Percentiles rank a stretch among this genome's conserved stretches.
These are phyloP conservation scores for Drosophila sturtevanti DNA, from an alignment of 1,140 invertebrate genomes.

Conservation along the genomic window DNA sequence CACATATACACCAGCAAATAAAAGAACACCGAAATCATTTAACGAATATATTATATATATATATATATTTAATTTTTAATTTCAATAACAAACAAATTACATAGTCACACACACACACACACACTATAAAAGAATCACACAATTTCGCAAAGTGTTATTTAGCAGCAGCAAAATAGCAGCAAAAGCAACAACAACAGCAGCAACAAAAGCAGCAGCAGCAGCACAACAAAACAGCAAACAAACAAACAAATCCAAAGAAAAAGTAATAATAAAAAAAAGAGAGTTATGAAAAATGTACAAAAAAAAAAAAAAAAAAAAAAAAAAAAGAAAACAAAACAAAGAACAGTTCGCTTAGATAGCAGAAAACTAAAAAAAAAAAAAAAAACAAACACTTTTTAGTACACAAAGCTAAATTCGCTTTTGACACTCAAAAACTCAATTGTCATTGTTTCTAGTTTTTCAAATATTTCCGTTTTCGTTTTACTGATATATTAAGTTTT, in stretches of 20 bases:
- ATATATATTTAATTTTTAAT: constrained; percentile 47
- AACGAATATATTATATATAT: constrained; percentile 46
- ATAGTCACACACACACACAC: background rate
- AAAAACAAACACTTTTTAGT: background rate
- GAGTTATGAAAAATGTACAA: constrained; percentile 57
- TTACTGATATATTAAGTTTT: constrained; percentile 19
- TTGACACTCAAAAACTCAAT: background rate
- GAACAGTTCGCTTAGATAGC: constrained; percentile 35
- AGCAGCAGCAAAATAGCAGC: constrained; percentile 58
- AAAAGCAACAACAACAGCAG: constrained; percentile 34
- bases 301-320: constrained; percentile 48
- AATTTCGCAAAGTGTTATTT: constrained; percentile 37
- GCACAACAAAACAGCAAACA: constrained; percentile 24
- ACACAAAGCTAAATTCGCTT: constrained; percentile 8
- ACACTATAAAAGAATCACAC: constrained; percentile 32
- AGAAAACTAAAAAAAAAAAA: constrained; percentile 30
- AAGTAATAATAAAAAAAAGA: constrained; percentile 5
- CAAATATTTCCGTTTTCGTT: background rate
- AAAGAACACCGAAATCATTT: constrained; percentile 49
- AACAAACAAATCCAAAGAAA: constrained; percentile 7
- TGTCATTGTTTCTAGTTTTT: constrained; percentile 28
- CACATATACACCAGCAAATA: constrained; percentile 3
- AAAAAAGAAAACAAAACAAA: constrained; percentile 46
- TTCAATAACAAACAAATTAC: constrained; percentile 64
- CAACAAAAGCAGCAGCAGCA: constrained; percentile 45